Evolutionary conservation across 2,113 vertebrate species (phyloP).

Genomic region (Ploceus nigricollis): DNA sequence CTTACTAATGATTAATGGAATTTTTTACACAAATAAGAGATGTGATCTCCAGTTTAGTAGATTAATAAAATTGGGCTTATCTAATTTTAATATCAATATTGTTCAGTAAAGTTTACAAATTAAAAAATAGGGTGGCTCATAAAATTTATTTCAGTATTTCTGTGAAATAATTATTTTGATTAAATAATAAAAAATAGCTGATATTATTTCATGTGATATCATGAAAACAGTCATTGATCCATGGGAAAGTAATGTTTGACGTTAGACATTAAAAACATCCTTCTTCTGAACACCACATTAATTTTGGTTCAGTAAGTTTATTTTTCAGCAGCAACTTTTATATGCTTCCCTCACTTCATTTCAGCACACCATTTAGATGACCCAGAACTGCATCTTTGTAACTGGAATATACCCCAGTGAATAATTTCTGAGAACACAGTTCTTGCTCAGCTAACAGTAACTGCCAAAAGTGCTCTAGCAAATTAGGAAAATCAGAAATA

Average conservation of each 20-base stretch:
- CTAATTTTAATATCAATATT: background rate
- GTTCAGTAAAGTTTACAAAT: background rate
- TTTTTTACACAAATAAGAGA: background rate
- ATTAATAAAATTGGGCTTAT: background rate
- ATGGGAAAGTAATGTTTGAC: background rate
- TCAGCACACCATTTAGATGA: background rate
- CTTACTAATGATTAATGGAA: background rate
- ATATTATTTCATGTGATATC: background rate
- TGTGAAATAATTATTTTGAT: background rate
- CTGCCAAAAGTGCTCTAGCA: background rate
- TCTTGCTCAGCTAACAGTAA: background rate
- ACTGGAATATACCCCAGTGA: background rate
- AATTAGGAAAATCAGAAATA: background rate
- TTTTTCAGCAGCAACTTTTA: constrained; percentile 18
- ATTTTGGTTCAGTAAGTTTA: constrained; percentile 22
- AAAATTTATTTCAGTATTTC: background rate
- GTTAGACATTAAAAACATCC: background rate
- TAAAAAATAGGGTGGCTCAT: background rate
- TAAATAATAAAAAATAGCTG: background rate
- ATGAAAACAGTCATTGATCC: background rate
- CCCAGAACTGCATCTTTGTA: background rate
- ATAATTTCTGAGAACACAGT: background rate
- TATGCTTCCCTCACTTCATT: background rate
- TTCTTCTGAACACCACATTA: background rate
- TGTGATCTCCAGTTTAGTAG: background rate